Evolutionary conservation across 2,888 invertebrate species (phyloP), one percentile per base, ranked within the genome.

Genomic region (Rhagium mordax): DNA sequence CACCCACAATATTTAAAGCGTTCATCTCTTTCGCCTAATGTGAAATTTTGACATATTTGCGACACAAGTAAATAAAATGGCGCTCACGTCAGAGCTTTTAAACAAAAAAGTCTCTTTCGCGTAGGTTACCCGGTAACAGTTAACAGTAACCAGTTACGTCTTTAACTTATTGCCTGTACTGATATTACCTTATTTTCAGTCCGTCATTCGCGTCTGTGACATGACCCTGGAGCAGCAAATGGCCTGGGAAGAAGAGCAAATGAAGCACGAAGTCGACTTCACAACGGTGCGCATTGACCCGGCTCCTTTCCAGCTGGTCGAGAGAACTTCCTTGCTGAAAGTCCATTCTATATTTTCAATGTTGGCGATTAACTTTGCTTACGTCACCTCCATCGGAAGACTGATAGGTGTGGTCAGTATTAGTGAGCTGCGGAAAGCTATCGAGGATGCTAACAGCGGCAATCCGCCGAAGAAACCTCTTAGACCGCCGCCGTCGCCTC

Each of bases 361-460:
- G 90, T 92, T 99, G 80, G 98, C 97, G 18, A 94, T 99, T 47
- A 97, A 97, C 88, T 95, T 96, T 83, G 98, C 98, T 0, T 99
- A 98, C 87, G 98, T 99, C 20, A 98, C 98, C 0, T 95, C 97
- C 74, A 96, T 96, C 67, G 98, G 98, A 0, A 90, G 95, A 78
- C 91, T 99, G 1, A 95, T 98, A 6, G 99, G 99, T 0, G 98
- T 99, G 0, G 98, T 99, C 2, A 97, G 96, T 0, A 90, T 99
- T 0, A 96, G 96, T 88, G 98, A 99, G 92, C 90, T 96, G 57
- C 92, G 96, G 72, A 94, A 94, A 88, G 96, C 96, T 6, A 96
- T 96, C 74, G 96, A 96, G 85, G 95, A 96, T 84, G 95, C 96
- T 20, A 96, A 96, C 88, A 93, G 94, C 6, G 96, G 96, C 21